Conservation (phyloP, 2,888 invertebrate genomes). For the Tridacna crocea region DNA sequence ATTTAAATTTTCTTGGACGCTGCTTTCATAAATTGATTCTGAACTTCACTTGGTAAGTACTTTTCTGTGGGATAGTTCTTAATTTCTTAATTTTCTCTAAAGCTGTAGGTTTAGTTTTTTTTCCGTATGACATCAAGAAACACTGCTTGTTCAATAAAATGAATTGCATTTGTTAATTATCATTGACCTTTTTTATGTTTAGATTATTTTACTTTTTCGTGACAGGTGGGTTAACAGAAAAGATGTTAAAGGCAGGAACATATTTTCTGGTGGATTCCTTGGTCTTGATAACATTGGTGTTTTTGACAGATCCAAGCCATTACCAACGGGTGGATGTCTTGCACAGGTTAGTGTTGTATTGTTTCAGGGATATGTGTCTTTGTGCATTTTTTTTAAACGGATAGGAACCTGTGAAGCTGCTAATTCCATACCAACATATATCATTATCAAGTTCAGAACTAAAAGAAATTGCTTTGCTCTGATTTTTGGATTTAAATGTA, state of each 20-base stretch:
- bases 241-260: slow-evolving; percentile 81
- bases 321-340: slow-evolving; percentile 73
- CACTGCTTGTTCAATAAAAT: no score
- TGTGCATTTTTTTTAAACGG: neutral
- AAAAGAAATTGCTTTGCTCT: no score
- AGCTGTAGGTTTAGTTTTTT: no score
- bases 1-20: slow-evolving; percentile 80
- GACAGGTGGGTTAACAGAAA: slow-evolving; percentile 84
- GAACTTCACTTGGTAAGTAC: slow-evolving; percentile 83
- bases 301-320: slow-evolving; percentile 80
- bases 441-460: no score
- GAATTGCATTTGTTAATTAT: no score
- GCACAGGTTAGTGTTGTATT: slow-evolving; percentile 63
- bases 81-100: no score
- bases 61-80: neutral
- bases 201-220: no score
- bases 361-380: no score
- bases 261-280: slow-evolving; percentile 83
- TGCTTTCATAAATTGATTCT: slow-evolving; percentile 83
- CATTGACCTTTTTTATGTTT: no score
- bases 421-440: no score
- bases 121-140: no score
- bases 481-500: no score
- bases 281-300: slow-evolving; percentile 83
- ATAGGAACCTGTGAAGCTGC: neutral